Percentiles rank a stretch among this genome's conserved stretches.
These are phyloP conservation scores for Accipiter virgatus DNA, from an alignment of 2,113 vertebrate genomes.

Conservation along the genomic window DNA sequence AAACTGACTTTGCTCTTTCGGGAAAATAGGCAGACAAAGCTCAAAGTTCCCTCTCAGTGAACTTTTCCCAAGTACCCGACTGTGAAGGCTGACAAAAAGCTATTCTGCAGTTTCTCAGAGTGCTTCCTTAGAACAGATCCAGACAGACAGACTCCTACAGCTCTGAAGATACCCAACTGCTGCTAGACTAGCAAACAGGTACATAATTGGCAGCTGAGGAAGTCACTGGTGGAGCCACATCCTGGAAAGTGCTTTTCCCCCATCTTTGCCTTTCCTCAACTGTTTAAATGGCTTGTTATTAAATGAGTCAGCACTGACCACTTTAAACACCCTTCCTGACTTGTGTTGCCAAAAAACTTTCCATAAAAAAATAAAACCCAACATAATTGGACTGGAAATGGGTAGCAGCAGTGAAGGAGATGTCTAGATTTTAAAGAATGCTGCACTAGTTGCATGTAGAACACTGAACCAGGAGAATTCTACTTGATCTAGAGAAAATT, in stretches of 20 bases:
- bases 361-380: background rate
- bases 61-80: background rate
- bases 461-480: background rate
- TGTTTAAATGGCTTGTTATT: constrained; percentile 11
- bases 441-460: background rate
- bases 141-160: background rate
- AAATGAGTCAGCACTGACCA: constrained; percentile 35
- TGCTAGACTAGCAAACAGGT: background rate
- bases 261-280: background rate
- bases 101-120: background rate
- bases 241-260: constrained; percentile 9
- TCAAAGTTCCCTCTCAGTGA: background rate
- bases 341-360: background rate
- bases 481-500: background rate
- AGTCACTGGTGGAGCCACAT: constrained; percentile 17
- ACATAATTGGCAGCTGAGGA: background rate
- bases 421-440: background rate
- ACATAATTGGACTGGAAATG: background rate
- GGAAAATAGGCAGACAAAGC: background rate
- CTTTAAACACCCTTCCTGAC: constrained; percentile 41
- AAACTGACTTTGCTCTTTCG: background rate
- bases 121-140: background rate
- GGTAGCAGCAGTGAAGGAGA: background rate
- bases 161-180: background rate
- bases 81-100: background rate